Base-by-base conservation (phyloP, 2,888 invertebrate species). In the Fragum fragum region DNA sequence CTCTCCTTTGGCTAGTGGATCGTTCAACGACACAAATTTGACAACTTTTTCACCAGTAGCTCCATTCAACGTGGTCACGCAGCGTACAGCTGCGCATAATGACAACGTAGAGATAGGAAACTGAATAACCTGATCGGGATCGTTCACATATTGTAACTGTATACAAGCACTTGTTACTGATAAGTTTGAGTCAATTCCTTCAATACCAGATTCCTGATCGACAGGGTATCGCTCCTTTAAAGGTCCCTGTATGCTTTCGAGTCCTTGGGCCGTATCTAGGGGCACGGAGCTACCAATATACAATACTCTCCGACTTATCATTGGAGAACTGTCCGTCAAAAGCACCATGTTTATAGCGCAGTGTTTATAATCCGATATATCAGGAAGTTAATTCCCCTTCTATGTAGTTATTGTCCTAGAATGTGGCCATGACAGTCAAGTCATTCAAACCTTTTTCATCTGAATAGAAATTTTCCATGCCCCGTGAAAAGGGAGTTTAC, bases 81-180 rank as follows among this genome's bases (percentile, higher is more conserved):
- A 92, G 39, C 94, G 88, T 14, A 94, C 93, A 7, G 94, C 94
- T 3, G 94, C 94, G 79, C 94, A 94, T 42, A 94, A 86, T 29
- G 91, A 92, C 11, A 94, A 86, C 0, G 93, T 88, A 7, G 91
- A 87, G 69, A 94, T 93, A 0, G 94, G 94, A 85, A 94, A 94
- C 87, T 92, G 93, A 6, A 93, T 90, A 5, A 92, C 88, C n/a
- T 89, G 88, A 36, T 88, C 87, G 2, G 86, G 76, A 66, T 93
- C 93, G 32, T 87, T 89, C 0, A 99, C 97, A 95, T 99, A 99
- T 95, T 99, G 99, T 88, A 99, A 88, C 73, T 95, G 93, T 87
- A 99, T 97, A 70, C 99, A 99, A 94, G 99, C 99, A 86, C 98
- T 98, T 98, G 98, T 99, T 72, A 99, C 98, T 89, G 98, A 98